These are phyloP conservation scores for Ia io DNA, from an alignment of 2,113 vertebrate species.

Conservation along the genomic window DNA sequence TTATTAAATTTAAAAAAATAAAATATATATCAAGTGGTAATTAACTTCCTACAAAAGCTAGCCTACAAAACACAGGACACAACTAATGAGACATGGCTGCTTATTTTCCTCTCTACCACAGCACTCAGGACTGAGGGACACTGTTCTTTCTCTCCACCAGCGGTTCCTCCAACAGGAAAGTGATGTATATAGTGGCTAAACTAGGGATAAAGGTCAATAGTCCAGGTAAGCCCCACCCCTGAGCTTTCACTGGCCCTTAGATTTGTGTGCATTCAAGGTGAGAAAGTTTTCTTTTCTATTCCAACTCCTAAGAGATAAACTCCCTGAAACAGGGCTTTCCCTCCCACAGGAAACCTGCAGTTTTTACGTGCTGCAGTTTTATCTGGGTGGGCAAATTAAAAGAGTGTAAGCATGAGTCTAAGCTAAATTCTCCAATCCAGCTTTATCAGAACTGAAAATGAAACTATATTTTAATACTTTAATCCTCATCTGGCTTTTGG, in stretches of 20 bases:
- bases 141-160: neutral
- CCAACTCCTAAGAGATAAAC: neutral
- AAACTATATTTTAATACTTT: neutral
- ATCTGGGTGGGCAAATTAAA: neutral
- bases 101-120: neutral
- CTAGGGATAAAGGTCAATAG: slow-evolving; percentile 23
- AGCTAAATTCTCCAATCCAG: neutral
- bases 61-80: neutral
- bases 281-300: neutral
- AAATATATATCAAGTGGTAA: too few relatives aligned
- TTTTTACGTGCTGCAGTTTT: neutral
- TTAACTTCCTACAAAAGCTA: neutral
- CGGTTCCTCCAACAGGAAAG: neutral
- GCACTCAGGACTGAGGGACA: neutral
- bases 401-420: neutral
- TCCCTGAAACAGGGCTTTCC: neutral
- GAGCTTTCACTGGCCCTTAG: neutral
- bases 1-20: too few relatives aligned
- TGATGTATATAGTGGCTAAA: neutral
- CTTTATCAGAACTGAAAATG: slow-evolving; percentile 4
- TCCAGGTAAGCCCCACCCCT: neutral
- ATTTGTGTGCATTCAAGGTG: neutral
- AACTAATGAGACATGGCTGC: neutral
- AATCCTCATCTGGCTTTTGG: neutral
- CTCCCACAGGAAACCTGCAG: neutral